Evolutionary conservation across 2,888 invertebrate species (phyloP).

Genomic region (Temnothorax rugatulus): DNA sequence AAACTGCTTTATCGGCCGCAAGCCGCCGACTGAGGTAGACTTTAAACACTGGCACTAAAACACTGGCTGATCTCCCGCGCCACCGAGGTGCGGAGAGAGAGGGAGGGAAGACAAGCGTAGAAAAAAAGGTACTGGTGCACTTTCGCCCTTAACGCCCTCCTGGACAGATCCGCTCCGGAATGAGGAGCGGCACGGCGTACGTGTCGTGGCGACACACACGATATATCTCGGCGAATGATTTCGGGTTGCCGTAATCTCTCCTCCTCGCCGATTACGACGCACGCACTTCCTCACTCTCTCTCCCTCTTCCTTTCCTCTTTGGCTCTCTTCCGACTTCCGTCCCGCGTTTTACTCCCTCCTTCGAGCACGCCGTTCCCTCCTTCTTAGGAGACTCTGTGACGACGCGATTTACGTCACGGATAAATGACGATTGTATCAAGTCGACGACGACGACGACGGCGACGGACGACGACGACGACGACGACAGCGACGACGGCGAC

Average conservation of each 20-base stretch:
- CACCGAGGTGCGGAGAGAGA: constrained; percentile 64
- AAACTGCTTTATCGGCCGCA: constrained; percentile 67
- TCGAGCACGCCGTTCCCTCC: constrained; percentile 55
- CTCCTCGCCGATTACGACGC: constrained; percentile 69
- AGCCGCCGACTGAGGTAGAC: constrained; percentile 75
- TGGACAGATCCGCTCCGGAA: constrained; percentile 23
- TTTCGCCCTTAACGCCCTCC: constrained; percentile 28
- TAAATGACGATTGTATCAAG: constrained; percentile 47
- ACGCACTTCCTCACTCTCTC: constrained; percentile 64
- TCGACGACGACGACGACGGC: constrained; percentile 27
- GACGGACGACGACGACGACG: neutral
- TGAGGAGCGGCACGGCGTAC: constrained; percentile 55
- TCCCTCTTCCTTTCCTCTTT: constrained; percentile 3
- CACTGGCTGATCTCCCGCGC: constrained; percentile 73
- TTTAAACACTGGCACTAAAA: constrained; percentile 77
- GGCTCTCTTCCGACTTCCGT: constrained; percentile 64
- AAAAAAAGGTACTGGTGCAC: constrained; percentile 67
- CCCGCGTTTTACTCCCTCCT: constrained; percentile 74
- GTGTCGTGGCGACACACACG: constrained; percentile 57
- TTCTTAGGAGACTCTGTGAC: constrained; percentile 46
- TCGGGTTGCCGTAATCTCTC: constrained; percentile 61
- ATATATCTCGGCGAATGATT: constrained; percentile 40
- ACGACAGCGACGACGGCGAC: neutral
- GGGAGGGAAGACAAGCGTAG: constrained; percentile 66
- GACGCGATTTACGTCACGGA: constrained; percentile 54